A percentile compares a stretch with the other conserved stretches of the same genome.
Evolutionary conservation across 2,888 invertebrate genomes (phyloP).

Genomic region (Melanostoma mellinum): DNA sequence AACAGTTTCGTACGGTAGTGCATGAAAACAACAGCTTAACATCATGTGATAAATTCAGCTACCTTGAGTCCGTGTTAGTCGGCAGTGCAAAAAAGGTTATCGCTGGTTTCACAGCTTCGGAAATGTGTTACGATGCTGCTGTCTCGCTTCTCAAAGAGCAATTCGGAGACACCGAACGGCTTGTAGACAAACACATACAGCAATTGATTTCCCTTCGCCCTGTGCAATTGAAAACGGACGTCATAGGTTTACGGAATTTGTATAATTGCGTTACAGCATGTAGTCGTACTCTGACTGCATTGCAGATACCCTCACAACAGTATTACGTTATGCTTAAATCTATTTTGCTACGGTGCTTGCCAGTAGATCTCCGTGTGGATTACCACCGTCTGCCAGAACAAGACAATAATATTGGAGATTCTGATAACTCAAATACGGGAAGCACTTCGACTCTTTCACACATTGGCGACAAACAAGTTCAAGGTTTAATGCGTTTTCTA

Average conservation of each 20-base stretch:
- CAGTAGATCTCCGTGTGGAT: neutral
- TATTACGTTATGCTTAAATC: neutral
- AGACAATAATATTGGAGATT: neutral
- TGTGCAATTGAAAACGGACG: neutral
- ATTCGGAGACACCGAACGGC: slow-evolving; percentile 4
- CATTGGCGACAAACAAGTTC: slow-evolving; percentile 5
- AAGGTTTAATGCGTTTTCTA: slow-evolving; percentile 8
- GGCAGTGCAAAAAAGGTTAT: slow-evolving; percentile 46
- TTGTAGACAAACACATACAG: slow-evolving; percentile 7
- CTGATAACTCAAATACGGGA: neutral
- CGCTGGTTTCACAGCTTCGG: neutral
- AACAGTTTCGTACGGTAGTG: slow-evolving; percentile 36
- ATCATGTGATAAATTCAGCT: slow-evolving; percentile 46
- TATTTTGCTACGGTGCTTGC: neutral
- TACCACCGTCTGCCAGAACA: neutral
- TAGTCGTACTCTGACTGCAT: slow-evolving; percentile 11
- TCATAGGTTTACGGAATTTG: neutral
- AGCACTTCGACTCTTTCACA: neutral
- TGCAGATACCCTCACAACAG: neutral
- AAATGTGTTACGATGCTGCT: slow-evolving; percentile 1
- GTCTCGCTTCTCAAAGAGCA: neutral
- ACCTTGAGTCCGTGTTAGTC: slow-evolving; percentile 42
- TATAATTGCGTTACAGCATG: neutral
- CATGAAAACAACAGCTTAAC: slow-evolving; percentile 38
- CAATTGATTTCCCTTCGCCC: neutral